These are phyloP conservation scores for Gambusia holbrooki DNA, from an alignment of 2,113 vertebrate species.

Conservation along the genomic window DNA sequence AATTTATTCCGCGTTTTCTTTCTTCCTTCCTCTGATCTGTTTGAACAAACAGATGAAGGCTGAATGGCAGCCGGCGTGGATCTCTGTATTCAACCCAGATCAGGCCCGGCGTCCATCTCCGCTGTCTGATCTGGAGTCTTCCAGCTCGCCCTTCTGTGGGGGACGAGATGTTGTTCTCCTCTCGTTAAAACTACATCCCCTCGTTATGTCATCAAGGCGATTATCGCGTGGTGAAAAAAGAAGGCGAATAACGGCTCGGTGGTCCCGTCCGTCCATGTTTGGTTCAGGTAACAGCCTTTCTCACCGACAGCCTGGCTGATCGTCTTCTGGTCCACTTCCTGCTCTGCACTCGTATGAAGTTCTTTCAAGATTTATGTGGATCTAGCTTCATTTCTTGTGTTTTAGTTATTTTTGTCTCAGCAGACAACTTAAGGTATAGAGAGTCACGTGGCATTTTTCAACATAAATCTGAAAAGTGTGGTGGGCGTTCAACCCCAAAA, in stretches of 20 bases:
- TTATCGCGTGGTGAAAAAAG: neutral
- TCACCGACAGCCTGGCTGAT: neutral
- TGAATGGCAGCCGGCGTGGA: neutral
- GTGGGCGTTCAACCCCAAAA: neutral
- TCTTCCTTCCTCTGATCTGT: neutral
- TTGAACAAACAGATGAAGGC: neutral
- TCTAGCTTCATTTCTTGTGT: neutral
- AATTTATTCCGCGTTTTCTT: neutral
- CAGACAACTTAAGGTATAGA: neutral
- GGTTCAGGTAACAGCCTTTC: conserved; percentile 11
- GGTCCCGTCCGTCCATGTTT: neutral
- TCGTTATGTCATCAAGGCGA: neutral
- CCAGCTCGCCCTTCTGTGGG: neutral
- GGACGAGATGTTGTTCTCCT: conserved; percentile 3
- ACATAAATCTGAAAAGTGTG: neutral
- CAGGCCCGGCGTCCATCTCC: neutral
- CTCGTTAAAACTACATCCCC: neutral
- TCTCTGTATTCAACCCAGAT: neutral
- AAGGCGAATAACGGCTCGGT: neutral
- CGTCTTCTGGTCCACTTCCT: neutral
- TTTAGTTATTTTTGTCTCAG: neutral
- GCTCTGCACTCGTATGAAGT: neutral
- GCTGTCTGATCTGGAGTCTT: neutral
- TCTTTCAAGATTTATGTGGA: neutral
- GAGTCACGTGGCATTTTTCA: neutral